Percentiles rank a stretch among this genome's conserved stretches.
Conservation (phyloP, 2,797 vertebrate species). For the Columba guinea region DNA sequence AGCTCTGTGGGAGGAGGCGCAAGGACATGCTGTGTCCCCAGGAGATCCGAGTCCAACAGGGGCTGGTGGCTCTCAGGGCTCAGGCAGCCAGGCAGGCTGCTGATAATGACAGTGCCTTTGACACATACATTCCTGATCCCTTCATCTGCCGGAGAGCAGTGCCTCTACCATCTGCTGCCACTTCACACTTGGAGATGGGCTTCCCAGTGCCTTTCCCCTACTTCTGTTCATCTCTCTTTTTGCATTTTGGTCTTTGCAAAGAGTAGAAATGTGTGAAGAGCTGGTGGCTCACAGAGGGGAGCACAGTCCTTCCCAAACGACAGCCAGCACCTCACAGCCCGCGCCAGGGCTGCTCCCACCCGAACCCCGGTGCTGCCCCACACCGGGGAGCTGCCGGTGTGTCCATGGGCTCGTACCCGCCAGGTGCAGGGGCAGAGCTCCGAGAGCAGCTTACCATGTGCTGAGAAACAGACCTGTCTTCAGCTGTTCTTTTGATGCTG, state of each 20-base stretch:
- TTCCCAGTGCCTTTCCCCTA: not conserved
- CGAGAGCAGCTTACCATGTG: not conserved
- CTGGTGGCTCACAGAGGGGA: not conserved
- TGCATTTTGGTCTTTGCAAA: not conserved
- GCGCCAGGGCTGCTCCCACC: not conserved
- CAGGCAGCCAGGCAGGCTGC: not conserved
- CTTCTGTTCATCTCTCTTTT: not conserved
- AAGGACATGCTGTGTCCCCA: not conserved
- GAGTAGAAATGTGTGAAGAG: not conserved
- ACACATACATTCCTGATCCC: not conserved
- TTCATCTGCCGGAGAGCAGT: not conserved
- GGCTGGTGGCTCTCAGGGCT: not conserved
- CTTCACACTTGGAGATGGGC: not conserved
- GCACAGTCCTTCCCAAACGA: not conserved
- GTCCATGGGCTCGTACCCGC: not conserved
- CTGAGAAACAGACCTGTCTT: not conserved
- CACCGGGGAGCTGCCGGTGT: not conserved
- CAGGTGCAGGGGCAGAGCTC: not conserved
- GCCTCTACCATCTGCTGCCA: constrained; percentile 37
- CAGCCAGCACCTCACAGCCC: not conserved
- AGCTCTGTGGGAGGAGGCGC: not conserved
- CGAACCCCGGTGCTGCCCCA: not conserved
- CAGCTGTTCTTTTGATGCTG: not conserved
- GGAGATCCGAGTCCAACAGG: not conserved
- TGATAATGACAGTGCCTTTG: not conserved